phyloP scores from a whole-genome alignment of 2,888 invertebrate genomes.

The Phalangium opilio region DNA sequence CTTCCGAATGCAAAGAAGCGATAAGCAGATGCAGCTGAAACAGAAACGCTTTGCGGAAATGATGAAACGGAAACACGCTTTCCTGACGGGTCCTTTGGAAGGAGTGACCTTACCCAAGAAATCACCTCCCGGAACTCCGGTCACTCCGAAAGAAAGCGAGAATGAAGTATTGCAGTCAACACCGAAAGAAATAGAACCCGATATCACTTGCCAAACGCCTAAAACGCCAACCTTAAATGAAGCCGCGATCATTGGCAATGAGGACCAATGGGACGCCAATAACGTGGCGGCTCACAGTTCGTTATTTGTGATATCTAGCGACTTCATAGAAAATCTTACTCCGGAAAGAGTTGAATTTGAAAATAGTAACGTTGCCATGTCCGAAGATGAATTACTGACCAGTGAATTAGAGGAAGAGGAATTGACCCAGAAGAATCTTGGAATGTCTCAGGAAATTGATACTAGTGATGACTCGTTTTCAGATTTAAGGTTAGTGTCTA shows the following conservation, averaged over 20 bases:
- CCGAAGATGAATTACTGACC: constrained; percentile 39
- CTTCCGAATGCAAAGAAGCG: constrained; percentile 25
- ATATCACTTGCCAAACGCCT: background rate
- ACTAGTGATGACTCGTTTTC: constrained; percentile 39
- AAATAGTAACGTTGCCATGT: constrained; percentile 37
- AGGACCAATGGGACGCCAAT: background rate
- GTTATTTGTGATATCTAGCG: background rate
- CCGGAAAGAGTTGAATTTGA: constrained; percentile 67
- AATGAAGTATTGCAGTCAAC: no score
- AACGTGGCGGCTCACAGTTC: background rate
- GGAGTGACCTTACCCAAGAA: constrained; percentile 1
- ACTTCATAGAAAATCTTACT: constrained; percentile 33
- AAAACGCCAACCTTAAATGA: no score
- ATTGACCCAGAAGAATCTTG: constrained; percentile 83
- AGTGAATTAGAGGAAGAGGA: constrained; percentile 84
- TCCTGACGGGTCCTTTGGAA: constrained; percentile 13
- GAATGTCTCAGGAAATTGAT: constrained; percentile 56
- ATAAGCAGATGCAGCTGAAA: constrained; percentile 10
- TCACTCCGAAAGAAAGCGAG: background rate
- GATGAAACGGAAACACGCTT: constrained; percentile 19
- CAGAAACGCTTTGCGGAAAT: constrained; percentile 7
- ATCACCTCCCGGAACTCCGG: background rate
- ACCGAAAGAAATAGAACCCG: background rate
- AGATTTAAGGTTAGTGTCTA: constrained; percentile 21
- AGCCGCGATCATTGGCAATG: background rate